phyloP scores from a whole-genome alignment of 2,113 vertebrate genomes.

The Mesoclemmys tuberculata region DNA sequence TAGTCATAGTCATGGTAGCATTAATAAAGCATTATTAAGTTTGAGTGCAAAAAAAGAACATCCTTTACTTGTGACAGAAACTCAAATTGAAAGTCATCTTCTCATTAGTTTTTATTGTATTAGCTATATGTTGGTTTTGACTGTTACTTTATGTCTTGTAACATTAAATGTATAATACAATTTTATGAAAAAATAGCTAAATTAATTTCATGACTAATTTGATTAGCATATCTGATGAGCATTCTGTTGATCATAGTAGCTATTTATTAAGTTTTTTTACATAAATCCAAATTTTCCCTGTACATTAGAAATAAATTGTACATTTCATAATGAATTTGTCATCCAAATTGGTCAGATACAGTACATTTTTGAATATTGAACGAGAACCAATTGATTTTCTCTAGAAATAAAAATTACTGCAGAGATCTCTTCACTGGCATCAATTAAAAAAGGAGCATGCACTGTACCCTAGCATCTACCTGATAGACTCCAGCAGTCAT shows the following conservation, averaged over 20 bases:
- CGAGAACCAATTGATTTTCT: not conserved
- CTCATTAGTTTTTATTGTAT: slow-evolving; percentile 71
- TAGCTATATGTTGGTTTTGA: slow-evolving; percentile 71
- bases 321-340: not conserved
- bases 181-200: slow-evolving; percentile 51
- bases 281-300: not conserved
- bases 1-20: slow-evolving; percentile 80
- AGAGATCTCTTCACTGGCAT: slow-evolving; percentile 15
- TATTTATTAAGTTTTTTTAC: not conserved
- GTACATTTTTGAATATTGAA: not conserved
- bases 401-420: not conserved
- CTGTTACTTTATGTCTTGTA: slow-evolving; percentile 81
- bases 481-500: slow-evolving; percentile 47
- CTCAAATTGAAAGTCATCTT: slow-evolving; percentile 78
- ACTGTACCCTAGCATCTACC: slow-evolving; percentile 14
- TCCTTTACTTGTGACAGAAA: slow-evolving; percentile 83
- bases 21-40: slow-evolving; percentile 87
- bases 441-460: slow-evolving; percentile 26
- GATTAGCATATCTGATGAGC: not conserved
- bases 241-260: not conserved
- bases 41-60: slow-evolving; percentile 77
- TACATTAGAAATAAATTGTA: not conserved
- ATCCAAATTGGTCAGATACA: not conserved
- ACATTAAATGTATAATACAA: slow-evolving; percentile 85
- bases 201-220: slow-evolving; percentile 22